Conservation (phyloP, 2,888 invertebrate genomes). For the Pollenia angustigena region DNA sequence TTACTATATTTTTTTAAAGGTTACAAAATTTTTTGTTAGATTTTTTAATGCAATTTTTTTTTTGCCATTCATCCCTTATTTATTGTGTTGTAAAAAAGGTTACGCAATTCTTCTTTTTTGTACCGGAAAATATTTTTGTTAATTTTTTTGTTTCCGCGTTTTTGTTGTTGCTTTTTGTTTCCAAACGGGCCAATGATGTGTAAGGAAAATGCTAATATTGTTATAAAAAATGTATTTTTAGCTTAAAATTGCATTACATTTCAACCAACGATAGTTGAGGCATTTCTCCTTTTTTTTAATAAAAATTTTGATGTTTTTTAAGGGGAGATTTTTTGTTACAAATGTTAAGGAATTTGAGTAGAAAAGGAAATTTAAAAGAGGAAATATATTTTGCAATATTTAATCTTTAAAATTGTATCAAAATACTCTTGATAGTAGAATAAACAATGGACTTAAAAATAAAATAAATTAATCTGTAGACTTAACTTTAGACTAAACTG, state of each 20-base stretch:
- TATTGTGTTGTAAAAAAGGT: conserved; percentile 15
- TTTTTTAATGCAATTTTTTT: conserved; percentile 59
- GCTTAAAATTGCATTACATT: conserved; percentile 77
- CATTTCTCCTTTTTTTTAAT: conserved; percentile 76
- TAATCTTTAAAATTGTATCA: not conserved
- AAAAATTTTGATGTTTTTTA: conserved; percentile 29
- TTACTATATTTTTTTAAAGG: conserved; percentile 21
- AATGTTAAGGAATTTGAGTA: conserved; percentile 39
- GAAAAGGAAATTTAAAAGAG: not conserved
- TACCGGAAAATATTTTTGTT: conserved; percentile 54
- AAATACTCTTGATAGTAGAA: not conserved
- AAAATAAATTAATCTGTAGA: too few relatives aligned
- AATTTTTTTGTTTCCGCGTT: conserved; percentile 67
- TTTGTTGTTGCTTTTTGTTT: conserved; percentile 71
- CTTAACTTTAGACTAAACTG: too few relatives aligned
- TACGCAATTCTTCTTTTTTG: conserved; percentile 26
- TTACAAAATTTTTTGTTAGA: conserved; percentile 59
- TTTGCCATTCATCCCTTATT: conserved; percentile 52
- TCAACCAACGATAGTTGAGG: conserved; percentile 77
- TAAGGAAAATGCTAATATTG: conserved; percentile 80
- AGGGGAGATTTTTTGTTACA: conserved; percentile 9
- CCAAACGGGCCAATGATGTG: conserved; percentile 79
- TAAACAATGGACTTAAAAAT: too few relatives aligned
- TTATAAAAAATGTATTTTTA: conserved; percentile 79
- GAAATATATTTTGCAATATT: not conserved